phyloP scores from a whole-genome alignment of 2,797 vertebrate genomes.

The Pogoniulus pusillus region DNA sequence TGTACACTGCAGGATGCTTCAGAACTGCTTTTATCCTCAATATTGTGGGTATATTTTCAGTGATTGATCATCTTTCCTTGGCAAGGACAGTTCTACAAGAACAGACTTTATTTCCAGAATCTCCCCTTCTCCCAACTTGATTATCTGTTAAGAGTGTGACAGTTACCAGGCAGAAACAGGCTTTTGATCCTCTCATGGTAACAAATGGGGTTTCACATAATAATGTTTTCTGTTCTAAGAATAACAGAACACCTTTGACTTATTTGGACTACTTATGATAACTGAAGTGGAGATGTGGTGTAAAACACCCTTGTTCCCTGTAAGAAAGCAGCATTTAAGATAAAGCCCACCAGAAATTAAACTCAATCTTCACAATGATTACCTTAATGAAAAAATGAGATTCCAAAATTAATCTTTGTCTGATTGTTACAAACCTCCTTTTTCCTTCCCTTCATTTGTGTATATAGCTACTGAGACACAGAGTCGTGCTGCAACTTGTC shows the following conservation, averaged over 20 bases:
- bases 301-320: neutral
- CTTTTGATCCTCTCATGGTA: neutral
- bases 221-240: neutral
- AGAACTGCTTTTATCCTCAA: neutral
- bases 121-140: neutral
- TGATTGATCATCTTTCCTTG: neutral
- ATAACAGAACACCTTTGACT: neutral
- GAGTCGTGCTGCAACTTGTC: neutral
- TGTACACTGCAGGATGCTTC: neutral
- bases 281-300: neutral
- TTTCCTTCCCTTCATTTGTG: conserved; percentile 2
- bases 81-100: neutral
- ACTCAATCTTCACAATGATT: neutral
- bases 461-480: neutral
- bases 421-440: neutral
- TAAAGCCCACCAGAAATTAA: conserved; percentile 7
- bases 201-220: neutral
- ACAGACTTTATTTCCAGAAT: neutral
- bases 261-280: neutral
- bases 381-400: conserved; percentile 14
- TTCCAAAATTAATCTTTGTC: conserved; percentile 16
- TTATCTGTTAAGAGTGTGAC: neutral
- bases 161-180: neutral
- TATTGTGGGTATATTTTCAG: neutral
- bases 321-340: neutral